Conservation (phyloP, 2,888 invertebrate genomes). For the Seladonia tumulorum region DNA sequence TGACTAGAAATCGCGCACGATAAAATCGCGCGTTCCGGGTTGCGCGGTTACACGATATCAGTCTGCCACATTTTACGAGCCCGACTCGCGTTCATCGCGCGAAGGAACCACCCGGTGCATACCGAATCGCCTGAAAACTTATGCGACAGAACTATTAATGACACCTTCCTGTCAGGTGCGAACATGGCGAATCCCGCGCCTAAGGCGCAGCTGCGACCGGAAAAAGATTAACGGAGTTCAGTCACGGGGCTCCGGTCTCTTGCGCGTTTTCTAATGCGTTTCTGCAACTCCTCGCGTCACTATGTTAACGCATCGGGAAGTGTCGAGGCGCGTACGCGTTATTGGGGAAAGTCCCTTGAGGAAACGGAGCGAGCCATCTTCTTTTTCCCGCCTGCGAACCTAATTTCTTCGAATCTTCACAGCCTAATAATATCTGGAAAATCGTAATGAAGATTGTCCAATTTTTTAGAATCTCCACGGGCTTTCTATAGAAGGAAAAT, state of each 20-base stretch:
- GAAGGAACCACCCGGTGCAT: conserved; percentile 32
- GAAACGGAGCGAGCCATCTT: conserved; percentile 1
- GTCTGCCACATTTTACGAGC: conserved; percentile 15
- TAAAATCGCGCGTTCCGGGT: background rate
- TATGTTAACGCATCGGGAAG: background rate
- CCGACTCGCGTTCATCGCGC: conserved; percentile 11
- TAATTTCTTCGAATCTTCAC: background rate
- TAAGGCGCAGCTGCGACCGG: conserved; percentile 56
- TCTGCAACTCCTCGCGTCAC: conserved; percentile 11
- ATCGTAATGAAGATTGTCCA: background rate
- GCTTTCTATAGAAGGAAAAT: background rate
- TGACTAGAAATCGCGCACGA: background rate
- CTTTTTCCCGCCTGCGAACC: background rate
- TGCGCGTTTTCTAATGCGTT: conserved; percentile 43
- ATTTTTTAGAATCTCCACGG: background rate
- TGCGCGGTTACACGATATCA: background rate
- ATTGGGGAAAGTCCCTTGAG: conserved; percentile 38
- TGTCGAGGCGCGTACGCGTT: background rate
- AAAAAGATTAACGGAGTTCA: conserved; percentile 66
- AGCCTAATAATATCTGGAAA: background rate
- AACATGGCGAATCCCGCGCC: conserved; percentile 29
- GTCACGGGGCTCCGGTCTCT: conserved; percentile 57
- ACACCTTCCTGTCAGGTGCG: conserved; percentile 67
- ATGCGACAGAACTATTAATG: conserved; percentile 48
- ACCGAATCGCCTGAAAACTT: conserved; percentile 17